Conservation (phyloP, 1,140 invertebrate genomes). For the Paralvinella palmiformis region DNA sequence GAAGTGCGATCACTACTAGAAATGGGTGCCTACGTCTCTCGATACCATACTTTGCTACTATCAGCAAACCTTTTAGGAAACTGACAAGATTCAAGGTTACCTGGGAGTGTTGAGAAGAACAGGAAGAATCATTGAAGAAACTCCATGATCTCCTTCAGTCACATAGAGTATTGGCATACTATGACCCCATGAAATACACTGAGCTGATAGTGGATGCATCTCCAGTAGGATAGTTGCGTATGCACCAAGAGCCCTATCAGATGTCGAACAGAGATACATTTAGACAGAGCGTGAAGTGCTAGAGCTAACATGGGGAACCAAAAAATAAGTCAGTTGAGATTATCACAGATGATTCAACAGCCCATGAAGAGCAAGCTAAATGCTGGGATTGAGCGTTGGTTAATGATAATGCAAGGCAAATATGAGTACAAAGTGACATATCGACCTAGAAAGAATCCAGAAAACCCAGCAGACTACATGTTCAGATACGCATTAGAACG, state of each 20-base stretch:
- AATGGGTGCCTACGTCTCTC: no score
- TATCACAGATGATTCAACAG: constrained; percentile 3
- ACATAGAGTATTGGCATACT: neutral
- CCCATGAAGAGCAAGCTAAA: constrained; percentile 5
- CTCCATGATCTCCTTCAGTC: no score
- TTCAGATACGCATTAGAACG: neutral
- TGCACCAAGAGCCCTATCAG: neutral
- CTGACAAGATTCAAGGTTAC: constrained; percentile 5
- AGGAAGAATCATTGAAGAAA: constrained; percentile 16
- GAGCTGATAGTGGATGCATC: constrained; percentile 7
- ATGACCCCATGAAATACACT: neutral
- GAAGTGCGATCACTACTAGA: neutral
- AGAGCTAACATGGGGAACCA: neutral
- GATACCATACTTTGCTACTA: no score
- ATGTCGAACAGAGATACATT: constrained; percentile 1
- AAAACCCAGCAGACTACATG: neutral
- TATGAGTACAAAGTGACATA: constrained; percentile 7
- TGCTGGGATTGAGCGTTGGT: constrained; percentile 5
- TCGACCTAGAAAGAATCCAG: neutral
- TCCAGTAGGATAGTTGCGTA: constrained; percentile 1
- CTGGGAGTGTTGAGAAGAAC: constrained; percentile 11
- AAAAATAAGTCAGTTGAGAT: neutral
- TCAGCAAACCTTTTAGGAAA: constrained; percentile 4
- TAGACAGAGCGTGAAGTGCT: constrained; percentile 8
- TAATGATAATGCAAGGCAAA: constrained; percentile 3